Percentiles rank a stretch among this genome's conserved stretches.
phyloP scores from a whole-genome alignment of 2,797 vertebrate genomes.

The Sebastes glaucus region DNA sequence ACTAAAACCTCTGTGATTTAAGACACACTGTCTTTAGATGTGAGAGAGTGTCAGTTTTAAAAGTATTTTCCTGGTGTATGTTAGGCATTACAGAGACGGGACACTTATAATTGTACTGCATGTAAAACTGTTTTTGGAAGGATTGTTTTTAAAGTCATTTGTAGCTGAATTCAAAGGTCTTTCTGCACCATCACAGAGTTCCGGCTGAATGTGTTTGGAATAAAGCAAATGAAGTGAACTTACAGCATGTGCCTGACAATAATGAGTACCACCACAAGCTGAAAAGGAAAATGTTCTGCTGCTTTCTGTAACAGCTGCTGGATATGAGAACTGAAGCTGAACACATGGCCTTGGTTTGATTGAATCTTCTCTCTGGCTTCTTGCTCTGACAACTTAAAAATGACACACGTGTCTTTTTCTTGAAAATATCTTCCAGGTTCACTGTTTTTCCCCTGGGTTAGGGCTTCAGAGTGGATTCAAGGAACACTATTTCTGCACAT shows the following conservation, averaged over 20 bases:
- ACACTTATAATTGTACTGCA: not conserved
- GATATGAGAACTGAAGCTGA: not conserved
- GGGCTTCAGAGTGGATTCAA: constrained; percentile 1
- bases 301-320: not conserved
- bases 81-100: no score
- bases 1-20: no score
- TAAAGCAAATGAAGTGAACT: not conserved
- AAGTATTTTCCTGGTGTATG: no score
- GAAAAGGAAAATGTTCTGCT: not conserved
- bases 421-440: not conserved
- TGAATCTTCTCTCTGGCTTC: not conserved
- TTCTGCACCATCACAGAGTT: not conserved
- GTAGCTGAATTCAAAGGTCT: not conserved
- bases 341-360: not conserved
- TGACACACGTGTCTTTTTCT: not conserved
- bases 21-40: no score
- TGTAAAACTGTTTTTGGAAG: not conserved
- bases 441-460: not conserved
- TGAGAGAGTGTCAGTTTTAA: no score
- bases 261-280: not conserved
- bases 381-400: not conserved
- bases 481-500: constrained; percentile 25
- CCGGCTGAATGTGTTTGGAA: constrained; percentile 1
- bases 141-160: not conserved
- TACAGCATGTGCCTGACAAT: constrained; percentile 3